Evolutionary conservation across 2,113 vertebrate species (phyloP).

Genomic region (Sapajus apella): DNA sequence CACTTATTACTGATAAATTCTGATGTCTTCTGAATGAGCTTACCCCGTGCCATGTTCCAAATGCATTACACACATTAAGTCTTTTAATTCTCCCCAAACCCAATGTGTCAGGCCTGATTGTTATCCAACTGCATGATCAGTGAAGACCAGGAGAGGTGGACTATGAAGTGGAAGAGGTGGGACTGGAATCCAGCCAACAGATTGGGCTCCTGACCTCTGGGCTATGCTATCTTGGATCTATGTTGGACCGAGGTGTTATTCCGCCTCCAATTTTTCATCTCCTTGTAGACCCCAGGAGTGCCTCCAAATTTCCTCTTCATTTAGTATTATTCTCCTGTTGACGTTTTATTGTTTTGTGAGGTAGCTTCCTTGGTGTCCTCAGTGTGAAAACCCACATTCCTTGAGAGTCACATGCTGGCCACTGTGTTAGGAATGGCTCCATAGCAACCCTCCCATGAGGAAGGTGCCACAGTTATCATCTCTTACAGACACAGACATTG

Average conservation of each 20-base stretch:
- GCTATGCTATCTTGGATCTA: background rate
- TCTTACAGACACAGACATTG: background rate
- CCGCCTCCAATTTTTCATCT: background rate
- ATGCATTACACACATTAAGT: accelerated
- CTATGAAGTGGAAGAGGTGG: background rate
- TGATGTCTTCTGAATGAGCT: background rate
- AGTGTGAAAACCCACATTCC: background rate
- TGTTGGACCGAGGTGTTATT: background rate
- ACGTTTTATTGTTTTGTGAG: background rate
- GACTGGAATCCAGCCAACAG: accelerated
- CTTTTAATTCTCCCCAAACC: background rate
- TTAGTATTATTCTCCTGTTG: background rate
- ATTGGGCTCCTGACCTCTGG: background rate
- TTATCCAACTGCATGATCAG: accelerated
- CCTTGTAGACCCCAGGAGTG: no score
- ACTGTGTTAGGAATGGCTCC: no score
- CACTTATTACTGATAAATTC: accelerated
- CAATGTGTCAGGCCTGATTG: accelerated
- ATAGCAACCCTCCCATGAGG: background rate
- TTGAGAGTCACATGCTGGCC: accelerated
- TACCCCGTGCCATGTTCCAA: background rate
- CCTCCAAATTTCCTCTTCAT: background rate
- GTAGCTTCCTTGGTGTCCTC: background rate
- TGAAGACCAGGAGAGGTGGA: background rate
- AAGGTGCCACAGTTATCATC: background rate